Evolutionary conservation across 2,113 vertebrate genomes (phyloP).

Genomic region (Pelmatolapia mariae): DNA sequence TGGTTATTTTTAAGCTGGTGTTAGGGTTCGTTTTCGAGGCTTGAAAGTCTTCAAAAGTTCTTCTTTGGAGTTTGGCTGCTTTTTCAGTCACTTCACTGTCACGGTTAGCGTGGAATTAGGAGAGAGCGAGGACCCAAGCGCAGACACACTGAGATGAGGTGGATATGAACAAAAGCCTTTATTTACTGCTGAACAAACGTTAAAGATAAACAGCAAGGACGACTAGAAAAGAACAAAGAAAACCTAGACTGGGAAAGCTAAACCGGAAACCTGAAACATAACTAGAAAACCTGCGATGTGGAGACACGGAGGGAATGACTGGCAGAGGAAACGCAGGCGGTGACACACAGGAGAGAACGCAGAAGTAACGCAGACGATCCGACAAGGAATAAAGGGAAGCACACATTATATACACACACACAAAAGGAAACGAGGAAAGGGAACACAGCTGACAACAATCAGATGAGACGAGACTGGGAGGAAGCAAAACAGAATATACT

Average conservation of each 20-base stretch:
- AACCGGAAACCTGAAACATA: neutral
- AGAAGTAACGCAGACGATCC: neutral
- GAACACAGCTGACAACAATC: neutral
- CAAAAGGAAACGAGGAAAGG: neutral
- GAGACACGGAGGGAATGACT: neutral
- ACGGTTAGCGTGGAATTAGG: neutral
- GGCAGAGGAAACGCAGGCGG: neutral
- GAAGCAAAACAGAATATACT: neutral
- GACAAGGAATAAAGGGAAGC: neutral
- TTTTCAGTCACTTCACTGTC: neutral
- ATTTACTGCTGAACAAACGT: accelerated
- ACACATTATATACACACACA: neutral
- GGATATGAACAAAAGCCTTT: neutral
- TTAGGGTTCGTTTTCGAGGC: neutral
- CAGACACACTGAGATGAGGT: neutral
- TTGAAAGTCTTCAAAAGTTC: neutral
- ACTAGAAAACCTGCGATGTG: neutral
- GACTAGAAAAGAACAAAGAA: neutral
- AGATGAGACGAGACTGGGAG: neutral
- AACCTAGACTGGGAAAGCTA: neutral
- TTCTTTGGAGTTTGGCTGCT: neutral
- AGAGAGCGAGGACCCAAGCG: neutral
- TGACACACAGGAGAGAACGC: neutral
- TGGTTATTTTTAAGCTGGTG: neutral
- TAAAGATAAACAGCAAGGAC: neutral